Evolutionary conservation across 2,888 invertebrate genomes (phyloP).

Genomic region (Mythimna lalbum): DNA sequence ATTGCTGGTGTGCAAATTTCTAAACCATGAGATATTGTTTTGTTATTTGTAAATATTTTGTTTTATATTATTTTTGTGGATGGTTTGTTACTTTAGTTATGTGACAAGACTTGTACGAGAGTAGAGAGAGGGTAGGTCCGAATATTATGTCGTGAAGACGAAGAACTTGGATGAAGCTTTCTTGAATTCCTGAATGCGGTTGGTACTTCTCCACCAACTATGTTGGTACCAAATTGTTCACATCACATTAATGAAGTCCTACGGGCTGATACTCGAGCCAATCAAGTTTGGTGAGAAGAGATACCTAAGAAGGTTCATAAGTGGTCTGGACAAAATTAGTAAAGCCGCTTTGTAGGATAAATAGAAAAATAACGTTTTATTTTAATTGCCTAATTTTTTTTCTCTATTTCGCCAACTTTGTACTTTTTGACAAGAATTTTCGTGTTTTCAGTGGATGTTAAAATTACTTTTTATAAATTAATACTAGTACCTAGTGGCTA

Average conservation of each 20-base stretch:
- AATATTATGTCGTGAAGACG: not conserved
- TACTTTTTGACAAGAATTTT: too few species aligned
- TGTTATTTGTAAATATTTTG: constrained; percentile 14
- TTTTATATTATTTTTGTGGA: not conserved
- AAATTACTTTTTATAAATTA: not conserved
- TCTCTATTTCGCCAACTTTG: too few species aligned
- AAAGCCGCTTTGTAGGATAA: not conserved
- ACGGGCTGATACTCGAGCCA: not conserved
- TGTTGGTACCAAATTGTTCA: not conserved
- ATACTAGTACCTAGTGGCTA: too few species aligned
- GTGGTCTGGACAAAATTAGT: not conserved
- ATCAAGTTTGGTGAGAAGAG: not conserved
- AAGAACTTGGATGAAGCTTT: not conserved
- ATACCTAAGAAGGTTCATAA: not conserved
- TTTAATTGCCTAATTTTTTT: too few species aligned
- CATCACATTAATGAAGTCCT: not conserved
- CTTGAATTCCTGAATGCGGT: not conserved
- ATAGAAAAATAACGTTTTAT: not conserved
- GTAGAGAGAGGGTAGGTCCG: not conserved
- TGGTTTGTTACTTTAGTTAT: not conserved
- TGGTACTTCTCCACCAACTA: not conserved
- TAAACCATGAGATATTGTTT: constrained; percentile 30
- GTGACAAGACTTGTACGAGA: not conserved
- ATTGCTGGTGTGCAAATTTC: constrained; percentile 58
- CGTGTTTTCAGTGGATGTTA: too few species aligned